Conservation (phyloP, 2,888 invertebrate species). For the Unio delphinus region DNA sequence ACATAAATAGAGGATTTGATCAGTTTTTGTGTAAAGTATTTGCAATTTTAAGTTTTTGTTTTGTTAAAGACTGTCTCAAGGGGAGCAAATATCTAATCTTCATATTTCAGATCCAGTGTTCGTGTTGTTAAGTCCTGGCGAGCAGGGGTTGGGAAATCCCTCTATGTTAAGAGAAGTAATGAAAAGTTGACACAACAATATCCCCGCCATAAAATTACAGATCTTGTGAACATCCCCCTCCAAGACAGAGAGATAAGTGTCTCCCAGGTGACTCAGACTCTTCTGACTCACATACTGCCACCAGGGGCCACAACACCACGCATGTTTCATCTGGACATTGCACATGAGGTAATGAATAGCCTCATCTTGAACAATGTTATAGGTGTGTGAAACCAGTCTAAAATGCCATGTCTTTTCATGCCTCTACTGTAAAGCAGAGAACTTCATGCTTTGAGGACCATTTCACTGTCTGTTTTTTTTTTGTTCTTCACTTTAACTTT, state of each 20-base stretch:
- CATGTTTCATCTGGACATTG: slow-evolving; percentile 55
- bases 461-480: no score
- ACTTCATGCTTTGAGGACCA: no score
- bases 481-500: no score
- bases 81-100: no score
- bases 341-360: slow-evolving; percentile 42
- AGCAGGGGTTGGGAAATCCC: slow-evolving; percentile 58
- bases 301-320: slow-evolving; percentile 31
- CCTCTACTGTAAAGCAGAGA: no score
- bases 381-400: no score
- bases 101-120: slow-evolving; percentile 40
- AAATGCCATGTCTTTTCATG: no score
- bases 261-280: slow-evolving; percentile 25
- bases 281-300: slow-evolving; percentile 32
- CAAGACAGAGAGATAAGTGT: slow-evolving; percentile 38
- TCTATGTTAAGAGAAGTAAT: slow-evolving; percentile 42
- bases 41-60: no score
- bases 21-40: no score
- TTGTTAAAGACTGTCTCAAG: no score
- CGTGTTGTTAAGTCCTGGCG: slow-evolving; percentile 54
- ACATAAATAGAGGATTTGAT: no score
- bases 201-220: slow-evolving; percentile 2
- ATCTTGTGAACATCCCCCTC: slow-evolving; percentile 34
- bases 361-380: no score
- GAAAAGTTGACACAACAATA: slow-evolving; percentile 23